Conservation (phyloP, 2,888 invertebrate species). For the Mimas tiliae region DNA sequence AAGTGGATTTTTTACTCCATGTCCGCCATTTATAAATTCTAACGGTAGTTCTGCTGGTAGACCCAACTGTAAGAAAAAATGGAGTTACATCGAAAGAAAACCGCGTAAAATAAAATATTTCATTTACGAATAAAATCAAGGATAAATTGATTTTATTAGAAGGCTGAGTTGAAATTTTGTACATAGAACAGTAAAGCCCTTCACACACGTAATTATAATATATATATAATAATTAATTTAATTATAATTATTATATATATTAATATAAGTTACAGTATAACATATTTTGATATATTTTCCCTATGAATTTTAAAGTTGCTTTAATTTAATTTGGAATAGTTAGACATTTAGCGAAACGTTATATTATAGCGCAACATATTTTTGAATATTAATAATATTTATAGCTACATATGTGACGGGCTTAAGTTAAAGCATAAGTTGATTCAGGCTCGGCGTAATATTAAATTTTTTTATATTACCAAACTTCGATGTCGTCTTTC, state of each 20-base stretch:
- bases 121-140: constrained; percentile 38
- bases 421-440: constrained; percentile 80
- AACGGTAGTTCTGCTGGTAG: constrained; percentile 93
- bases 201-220: too few species aligned
- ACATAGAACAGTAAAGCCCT: constrained; percentile 49
- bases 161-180: constrained; percentile 58
- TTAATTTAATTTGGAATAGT: too few species aligned
- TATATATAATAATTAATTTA: too few species aligned
- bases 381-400: too few species aligned
- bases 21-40: constrained; percentile 98
- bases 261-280: too few species aligned
- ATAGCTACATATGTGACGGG: too few species aligned
- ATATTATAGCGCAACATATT: too few species aligned
- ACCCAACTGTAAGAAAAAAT: constrained; percentile 88
- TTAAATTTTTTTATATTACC: constrained; percentile 56
- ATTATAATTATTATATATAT: too few species aligned
- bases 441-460: constrained; percentile 82
- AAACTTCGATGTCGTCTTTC: constrained; percentile 64
- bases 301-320: too few species aligned
- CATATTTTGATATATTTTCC: too few species aligned
- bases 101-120: constrained; percentile 37
- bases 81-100: constrained; percentile 8
- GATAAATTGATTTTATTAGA: constrained; percentile 46
- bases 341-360: too few species aligned
- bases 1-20: constrained; percentile 98